Evolutionary conservation across 1,140 invertebrate genomes (phyloP), one percentile per base, ranked within the genome.

Genomic region (Diachasma alloeum): DNA sequence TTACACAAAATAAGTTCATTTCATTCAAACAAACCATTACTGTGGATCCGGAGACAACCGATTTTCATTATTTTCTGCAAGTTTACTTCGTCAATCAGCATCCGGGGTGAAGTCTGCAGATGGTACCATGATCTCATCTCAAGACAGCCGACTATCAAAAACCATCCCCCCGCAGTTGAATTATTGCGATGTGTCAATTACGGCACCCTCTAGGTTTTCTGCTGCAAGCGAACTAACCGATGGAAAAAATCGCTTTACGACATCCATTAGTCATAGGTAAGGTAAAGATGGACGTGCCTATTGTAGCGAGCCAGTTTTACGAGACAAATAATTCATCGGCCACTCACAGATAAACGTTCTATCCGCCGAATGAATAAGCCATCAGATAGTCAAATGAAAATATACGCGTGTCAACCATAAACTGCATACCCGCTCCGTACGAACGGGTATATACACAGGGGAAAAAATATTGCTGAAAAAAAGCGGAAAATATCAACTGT

Each of bases 241-340:
- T 6, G 9, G 8, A 59, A 22, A 22, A 22, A 19, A 59, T 15
- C 0, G 6, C 36, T 76, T 76, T 76, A 71, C 44, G 68, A 76
- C 44, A n/a, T 11, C 4, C 53, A 59, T 24, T 24, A 56, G 67
- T 71, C 67, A 48, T 70, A 59, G 69, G 70, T 71, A 76, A 39
- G 42, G n/a, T 9, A 56, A 76, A 76, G 67, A 63, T 71, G 37
- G 68, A 63, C 36, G 67, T 39, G 46, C 37, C 44, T 46, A 76
- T 76, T 76, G 74, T 76, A 71, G 74, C 66, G 66, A 75, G 48
- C 74, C 37, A 26, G 56, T 76, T 76, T 76, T 76, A 76, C 26
- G 67, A 48, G 44, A 39, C 11, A 71, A 44, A 76, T 63, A 76
- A 76, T 76, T 76, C 67, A 76, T 71, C 42, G 46, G 36, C 46